Evolutionary conservation across 2,888 invertebrate species (phyloP).

Genomic region (Ormyrus thymus): DNA sequence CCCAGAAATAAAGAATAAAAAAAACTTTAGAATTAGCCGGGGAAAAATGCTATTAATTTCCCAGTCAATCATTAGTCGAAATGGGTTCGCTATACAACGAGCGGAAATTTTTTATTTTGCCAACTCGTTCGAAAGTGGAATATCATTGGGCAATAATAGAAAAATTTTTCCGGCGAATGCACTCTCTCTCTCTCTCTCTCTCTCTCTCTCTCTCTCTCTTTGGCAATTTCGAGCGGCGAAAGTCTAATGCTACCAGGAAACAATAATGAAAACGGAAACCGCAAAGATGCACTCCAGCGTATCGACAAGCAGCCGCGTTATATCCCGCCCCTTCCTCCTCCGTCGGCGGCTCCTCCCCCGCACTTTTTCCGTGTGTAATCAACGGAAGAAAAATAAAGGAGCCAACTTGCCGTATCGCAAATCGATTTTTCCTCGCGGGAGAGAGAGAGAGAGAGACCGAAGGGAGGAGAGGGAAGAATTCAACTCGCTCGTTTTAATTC

Average conservation of each 20-base stretch:
- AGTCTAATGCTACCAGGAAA: slow-evolving; percentile 42
- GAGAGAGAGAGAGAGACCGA: neutral
- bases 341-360: neutral
- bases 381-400: slow-evolving; percentile 53
- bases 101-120: too few relatives aligned
- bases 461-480: slow-evolving; percentile 5
- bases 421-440: slow-evolving; percentile 45
- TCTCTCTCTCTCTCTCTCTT: slow-evolving; percentile 12
- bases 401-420: slow-evolving; percentile 47
- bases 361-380: slow-evolving; percentile 48
- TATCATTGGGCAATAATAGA: too few relatives aligned
- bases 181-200: neutral
- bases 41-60: too few relatives aligned
- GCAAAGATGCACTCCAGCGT: slow-evolving; percentile 42
- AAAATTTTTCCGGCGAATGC: too few relatives aligned
- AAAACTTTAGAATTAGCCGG: too few relatives aligned
- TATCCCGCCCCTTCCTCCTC: neutral
- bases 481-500: slow-evolving; percentile 51
- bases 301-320: slow-evolving; percentile 17
- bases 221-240: slow-evolving; percentile 54
- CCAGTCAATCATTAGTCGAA: too few relatives aligned
- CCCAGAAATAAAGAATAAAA: too few relatives aligned
- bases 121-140: too few relatives aligned
- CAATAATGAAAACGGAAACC: slow-evolving; percentile 50
- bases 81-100: too few relatives aligned